Conservation (phyloP, 2,797 vertebrate genomes). For the Crenichthys baileyi region DNA sequence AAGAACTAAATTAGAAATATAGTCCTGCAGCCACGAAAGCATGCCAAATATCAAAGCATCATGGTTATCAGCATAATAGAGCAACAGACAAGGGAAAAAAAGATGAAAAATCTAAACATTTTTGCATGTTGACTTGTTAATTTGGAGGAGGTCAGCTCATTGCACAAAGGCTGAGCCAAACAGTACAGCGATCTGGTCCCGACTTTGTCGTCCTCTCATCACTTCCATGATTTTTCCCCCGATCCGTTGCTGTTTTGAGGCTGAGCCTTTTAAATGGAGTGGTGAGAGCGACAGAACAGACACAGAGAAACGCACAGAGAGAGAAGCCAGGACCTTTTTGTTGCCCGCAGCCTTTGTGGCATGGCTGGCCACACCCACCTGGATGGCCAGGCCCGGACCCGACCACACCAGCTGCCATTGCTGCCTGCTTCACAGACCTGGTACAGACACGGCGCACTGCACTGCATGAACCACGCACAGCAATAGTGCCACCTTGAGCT, state of each 20-base stretch:
- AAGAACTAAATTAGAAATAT: slow-evolving; percentile 51
- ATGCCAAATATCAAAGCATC: slow-evolving; percentile 75
- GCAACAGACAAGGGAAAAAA: slow-evolving; percentile 16
- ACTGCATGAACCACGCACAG: slow-evolving; percentile 91
- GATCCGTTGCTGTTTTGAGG: slow-evolving; percentile 67
- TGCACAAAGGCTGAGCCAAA: slow-evolving; percentile 81
- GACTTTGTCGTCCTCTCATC: slow-evolving; percentile 69
- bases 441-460: slow-evolving; percentile 82
- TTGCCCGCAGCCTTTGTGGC: slow-evolving; percentile 71
- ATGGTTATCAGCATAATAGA: slow-evolving; percentile 55
- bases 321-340: slow-evolving; percentile 70
- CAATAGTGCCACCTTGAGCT: slow-evolving; percentile 81
- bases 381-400: slow-evolving; percentile 73
- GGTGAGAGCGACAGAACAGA: slow-evolving; percentile 63
- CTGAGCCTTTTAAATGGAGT: slow-evolving; percentile 72
- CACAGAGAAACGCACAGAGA: slow-evolving; percentile 28
- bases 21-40: slow-evolving; percentile 69
- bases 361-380: slow-evolving; percentile 62
- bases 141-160: slow-evolving; percentile 77
- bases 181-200: slow-evolving; percentile 57
- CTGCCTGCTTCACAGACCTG: slow-evolving; percentile 82
- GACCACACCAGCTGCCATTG: slow-evolving; percentile 82
- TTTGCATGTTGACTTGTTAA: slow-evolving; percentile 79
- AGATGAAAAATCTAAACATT: slow-evolving; percentile 28
- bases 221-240: slow-evolving; percentile 73